Base-by-base conservation (phyloP, 1,140 invertebrate species). In the Rhyacophila brunnea region DNA sequence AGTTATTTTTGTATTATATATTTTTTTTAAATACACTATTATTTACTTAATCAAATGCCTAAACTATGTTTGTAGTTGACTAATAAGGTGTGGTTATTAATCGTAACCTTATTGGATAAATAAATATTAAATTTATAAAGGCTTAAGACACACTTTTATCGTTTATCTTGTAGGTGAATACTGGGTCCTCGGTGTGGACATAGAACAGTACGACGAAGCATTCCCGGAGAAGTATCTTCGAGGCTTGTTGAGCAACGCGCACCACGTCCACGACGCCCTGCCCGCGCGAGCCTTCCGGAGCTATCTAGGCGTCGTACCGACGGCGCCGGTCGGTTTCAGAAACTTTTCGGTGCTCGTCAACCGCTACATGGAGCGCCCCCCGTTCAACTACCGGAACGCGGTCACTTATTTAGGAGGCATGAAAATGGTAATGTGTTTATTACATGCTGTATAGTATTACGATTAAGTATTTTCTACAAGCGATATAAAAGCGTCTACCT, bases 101-200 rank as follows among this genome's bases (percentile, higher is more conserved):
- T n/a, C n/a, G n/a, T n/a, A n/a, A n/a, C n/a, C n/a, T n/a, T n/a
- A n/a, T n/a, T n/a, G n/a, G n/a, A n/a, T n/a, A n/a, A n/a, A n/a
- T n/a, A n/a, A 35, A 35, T 7, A 35, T 35, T 35, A 35, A 7
- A 35, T 35, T 35, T 7, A 35, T 35, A 35, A 6, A 35, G 6
- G 34, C 34, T 35, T 35, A 35, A 35, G n/a, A n/a, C 6, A 35
- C 34, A 6, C 34, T 7, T 7, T n/a, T 7, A 6, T 7, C n/a
- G n/a, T 35, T 35, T 35, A 35, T 7, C 34, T n/a, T 44, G 17
- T 75, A 87, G 91, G 92, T 0, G 88, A 95, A 70, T 96, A 96
- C 71, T 90, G 90, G 65, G 90, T 95, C 2, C 86, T 96, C 15
- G 94, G 93, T 10, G 88, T 98, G 3, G 92, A 96, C 67, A 86